phyloP scores from a whole-genome alignment of 2,888 invertebrate genomes.

The Therioaphis trifolii region DNA sequence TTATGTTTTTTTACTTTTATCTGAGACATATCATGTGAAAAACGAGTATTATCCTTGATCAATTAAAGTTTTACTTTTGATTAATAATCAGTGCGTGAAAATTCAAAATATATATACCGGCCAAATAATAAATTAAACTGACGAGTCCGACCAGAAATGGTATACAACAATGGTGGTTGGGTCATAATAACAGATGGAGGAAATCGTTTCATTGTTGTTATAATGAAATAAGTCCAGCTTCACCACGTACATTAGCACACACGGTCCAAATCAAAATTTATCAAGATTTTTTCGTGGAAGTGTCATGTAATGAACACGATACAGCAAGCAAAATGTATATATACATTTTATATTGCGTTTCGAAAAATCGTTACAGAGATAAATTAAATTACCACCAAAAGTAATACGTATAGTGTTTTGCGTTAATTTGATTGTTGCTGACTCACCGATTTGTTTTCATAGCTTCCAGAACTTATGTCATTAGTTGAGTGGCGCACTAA shows the following conservation, averaged over 20 bases:
- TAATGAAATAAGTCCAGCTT: background rate
- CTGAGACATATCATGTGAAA: background rate
- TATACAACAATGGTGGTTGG: background rate
- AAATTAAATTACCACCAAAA: too few species aligned
- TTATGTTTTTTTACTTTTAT: background rate
- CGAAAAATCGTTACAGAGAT: too few species aligned
- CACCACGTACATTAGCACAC: background rate
- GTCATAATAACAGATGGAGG: background rate
- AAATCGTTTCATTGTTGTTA: background rate
- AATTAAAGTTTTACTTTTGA: background rate
- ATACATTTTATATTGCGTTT: too few species aligned
- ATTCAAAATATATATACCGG: too few species aligned
- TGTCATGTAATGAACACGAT: too few species aligned
- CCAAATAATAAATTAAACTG: background rate
- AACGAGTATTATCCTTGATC: background rate
- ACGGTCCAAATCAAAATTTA: slow-evolving; percentile 33
- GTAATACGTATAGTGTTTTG: too few species aligned
- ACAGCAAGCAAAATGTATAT: too few species aligned
- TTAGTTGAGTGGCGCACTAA: too few species aligned
- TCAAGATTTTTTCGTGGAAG: background rate
- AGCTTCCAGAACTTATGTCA: too few species aligned
- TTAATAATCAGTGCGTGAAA: too few species aligned
- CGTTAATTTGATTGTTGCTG: too few species aligned
- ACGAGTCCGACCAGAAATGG: background rate
- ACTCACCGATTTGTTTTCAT: too few species aligned